Percentiles rank a stretch among this genome's conserved stretches.
Evolutionary conservation across 1,140 invertebrate genomes (phyloP).

Genomic region (Caenorhabditis inopinata): DNA sequence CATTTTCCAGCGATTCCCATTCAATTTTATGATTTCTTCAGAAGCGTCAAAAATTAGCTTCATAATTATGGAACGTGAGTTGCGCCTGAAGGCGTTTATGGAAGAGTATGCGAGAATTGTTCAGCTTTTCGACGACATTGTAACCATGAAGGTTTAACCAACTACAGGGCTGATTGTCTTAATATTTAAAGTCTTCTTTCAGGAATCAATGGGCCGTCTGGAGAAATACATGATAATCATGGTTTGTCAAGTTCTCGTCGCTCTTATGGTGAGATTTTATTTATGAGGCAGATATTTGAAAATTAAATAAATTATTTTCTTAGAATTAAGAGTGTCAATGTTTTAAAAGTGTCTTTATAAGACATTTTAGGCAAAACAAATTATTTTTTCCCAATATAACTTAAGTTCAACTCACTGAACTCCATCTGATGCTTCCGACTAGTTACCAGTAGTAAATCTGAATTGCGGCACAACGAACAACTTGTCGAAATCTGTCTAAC

Average conservation of each 20-base stretch:
- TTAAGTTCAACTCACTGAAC: too few species aligned
- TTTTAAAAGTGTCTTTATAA: too few species aligned
- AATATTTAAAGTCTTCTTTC: background rate
- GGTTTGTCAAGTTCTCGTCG: slow-evolving; percentile 41
- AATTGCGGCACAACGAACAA: too few species aligned
- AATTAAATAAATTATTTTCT: too few species aligned
- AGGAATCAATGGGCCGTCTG: slow-evolving; percentile 39
- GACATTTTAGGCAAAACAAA: too few species aligned
- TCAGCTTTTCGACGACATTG: slow-evolving; percentile 39
- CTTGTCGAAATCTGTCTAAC: background rate
- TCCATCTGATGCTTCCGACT: too few species aligned
- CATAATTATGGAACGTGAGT: slow-evolving; percentile 31
- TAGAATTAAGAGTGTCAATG: too few species aligned
- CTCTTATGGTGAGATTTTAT: slow-evolving; percentile 40
- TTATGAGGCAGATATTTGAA: too few species aligned
- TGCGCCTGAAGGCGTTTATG: slow-evolving; percentile 43
- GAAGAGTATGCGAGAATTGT: slow-evolving; percentile 41
- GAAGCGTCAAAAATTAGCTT: background rate
- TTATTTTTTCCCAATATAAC: too few species aligned
- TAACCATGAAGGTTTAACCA: slow-evolving; percentile 30
- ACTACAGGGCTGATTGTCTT: background rate
- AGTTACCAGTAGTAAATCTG: too few species aligned
- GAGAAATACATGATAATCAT: slow-evolving; percentile 47
- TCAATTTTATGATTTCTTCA: background rate
- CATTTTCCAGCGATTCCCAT: background rate